Percentiles rank a stretch among this genome's conserved stretches.
Conservation (phyloP, 37 sponge, comb jelly and placozoan genomes). For the Theonella swinhoei region DNA sequence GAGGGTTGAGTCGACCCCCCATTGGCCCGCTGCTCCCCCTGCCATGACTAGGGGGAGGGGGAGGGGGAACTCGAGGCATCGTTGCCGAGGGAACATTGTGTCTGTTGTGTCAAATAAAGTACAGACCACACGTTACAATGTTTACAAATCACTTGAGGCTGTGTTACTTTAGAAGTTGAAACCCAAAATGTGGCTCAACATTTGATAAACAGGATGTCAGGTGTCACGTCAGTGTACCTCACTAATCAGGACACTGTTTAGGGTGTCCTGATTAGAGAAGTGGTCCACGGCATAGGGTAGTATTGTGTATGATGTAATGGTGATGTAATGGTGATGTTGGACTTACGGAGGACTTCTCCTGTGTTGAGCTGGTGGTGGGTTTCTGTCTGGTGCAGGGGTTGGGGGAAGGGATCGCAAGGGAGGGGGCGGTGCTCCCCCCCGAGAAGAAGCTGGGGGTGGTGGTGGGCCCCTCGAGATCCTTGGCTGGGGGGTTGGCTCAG, state of each 20-base stretch:
- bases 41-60: slow-evolving; percentile 65
- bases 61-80: slow-evolving; percentile 48
- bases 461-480: not conserved
- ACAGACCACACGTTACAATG: too few species aligned
- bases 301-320: too few species aligned
- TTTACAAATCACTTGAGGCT: too few species aligned
- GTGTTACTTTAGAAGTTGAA: too few species aligned
- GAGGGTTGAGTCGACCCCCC: slow-evolving; percentile 25
- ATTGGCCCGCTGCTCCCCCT: not conserved
- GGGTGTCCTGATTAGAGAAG: too few species aligned
- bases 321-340: not conserved
- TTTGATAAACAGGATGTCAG: too few species aligned
- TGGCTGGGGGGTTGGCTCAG: too few species aligned
- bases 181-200: too few species aligned
- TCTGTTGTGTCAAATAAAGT: too few species aligned
- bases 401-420: not conserved
- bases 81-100: slow-evolving; percentile 26
- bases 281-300: too few species aligned
- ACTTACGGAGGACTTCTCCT: not conserved
- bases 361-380: slow-evolving; percentile 4
- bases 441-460: slow-evolving; percentile 11
- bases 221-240: too few species aligned
- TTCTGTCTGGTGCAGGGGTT: not conserved
- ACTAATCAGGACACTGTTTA: too few species aligned
- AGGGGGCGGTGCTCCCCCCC: slow-evolving; percentile 5